A percentile compares a stretch with the other conserved stretches of the same genome.
Conservation (phyloP, 1,140 invertebrate species). For the Drosophila watanabei region DNA sequence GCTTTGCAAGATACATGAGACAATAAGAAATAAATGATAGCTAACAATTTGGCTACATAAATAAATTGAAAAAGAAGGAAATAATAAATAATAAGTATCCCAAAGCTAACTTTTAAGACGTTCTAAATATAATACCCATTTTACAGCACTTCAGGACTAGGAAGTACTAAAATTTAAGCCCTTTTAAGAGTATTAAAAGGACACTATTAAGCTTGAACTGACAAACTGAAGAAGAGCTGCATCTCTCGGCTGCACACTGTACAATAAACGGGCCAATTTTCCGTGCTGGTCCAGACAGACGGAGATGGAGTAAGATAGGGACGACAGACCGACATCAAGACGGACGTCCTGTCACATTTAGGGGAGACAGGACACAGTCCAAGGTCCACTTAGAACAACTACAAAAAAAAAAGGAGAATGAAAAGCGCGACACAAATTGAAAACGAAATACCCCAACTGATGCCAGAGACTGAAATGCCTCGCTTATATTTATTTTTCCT, state of each 20-base stretch:
- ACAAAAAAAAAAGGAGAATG: slow-evolving; percentile 32
- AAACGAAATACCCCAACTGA: slow-evolving; percentile 67
- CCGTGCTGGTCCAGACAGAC: slow-evolving; percentile 33
- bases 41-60: not conserved
- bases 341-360: slow-evolving; percentile 71
- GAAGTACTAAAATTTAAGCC: no score
- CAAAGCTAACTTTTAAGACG: not conserved
- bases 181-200: slow-evolving; percentile 10
- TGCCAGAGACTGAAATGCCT: slow-evolving; percentile 45
- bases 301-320: slow-evolving; percentile 28
- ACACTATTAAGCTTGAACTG: not conserved
- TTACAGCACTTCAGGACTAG: not conserved
- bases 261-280: slow-evolving; percentile 59
- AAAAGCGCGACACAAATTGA: slow-evolving; percentile 72
- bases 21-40: not conserved
- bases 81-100: not conserved
- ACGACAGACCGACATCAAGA: slow-evolving; percentile 19
- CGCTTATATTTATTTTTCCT: slow-evolving; percentile 40
- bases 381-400: slow-evolving; percentile 58
- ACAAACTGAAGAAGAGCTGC: not conserved
- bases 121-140: not conserved
- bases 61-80: not conserved
- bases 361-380: slow-evolving; percentile 25
- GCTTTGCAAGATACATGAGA: no score
- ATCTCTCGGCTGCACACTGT: slow-evolving; percentile 6